Evolutionary conservation across 1,140 invertebrate genomes (phyloP).

Genomic region (Schlechtendalia chinensis): DNA sequence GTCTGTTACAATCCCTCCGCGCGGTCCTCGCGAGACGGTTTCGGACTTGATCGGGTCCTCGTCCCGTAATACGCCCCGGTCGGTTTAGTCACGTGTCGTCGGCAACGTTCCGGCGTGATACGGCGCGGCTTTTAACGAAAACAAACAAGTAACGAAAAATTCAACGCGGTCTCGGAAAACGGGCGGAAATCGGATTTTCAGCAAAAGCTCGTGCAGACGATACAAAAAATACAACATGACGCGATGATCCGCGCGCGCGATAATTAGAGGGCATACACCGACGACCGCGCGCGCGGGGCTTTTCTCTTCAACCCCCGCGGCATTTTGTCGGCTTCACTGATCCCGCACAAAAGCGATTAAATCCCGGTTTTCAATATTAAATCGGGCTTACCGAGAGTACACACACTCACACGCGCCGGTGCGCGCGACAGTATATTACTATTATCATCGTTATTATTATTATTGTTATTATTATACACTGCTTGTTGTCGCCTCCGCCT

Average conservation of each 20-base stretch:
- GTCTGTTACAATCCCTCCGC: background rate
- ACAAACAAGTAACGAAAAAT: too few relatives aligned
- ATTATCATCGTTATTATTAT: too few relatives aligned
- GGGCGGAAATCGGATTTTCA: too few relatives aligned
- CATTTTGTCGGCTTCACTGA: constrained; percentile 39
- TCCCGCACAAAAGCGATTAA: constrained; percentile 40
- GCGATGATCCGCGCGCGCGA: background rate
- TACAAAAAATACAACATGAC: too few relatives aligned
- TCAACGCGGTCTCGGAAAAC: too few relatives aligned
- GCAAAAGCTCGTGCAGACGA: too few relatives aligned
- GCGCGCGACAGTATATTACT: background rate
- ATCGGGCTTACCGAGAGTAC: constrained; percentile 24
- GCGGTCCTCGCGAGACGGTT: background rate
- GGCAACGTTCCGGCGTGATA: too few relatives aligned
- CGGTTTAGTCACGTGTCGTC: too few relatives aligned
- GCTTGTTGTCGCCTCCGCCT: background rate
- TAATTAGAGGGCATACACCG: constrained; percentile 32
- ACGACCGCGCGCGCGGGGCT: background rate
- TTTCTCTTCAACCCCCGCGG: constrained; percentile 33
- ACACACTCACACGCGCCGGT: background rate
- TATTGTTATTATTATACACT: background rate
- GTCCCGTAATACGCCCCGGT: too few relatives aligned
- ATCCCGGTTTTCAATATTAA: constrained; percentile 45
- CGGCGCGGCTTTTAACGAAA: too few relatives aligned
- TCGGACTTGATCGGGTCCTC: background rate